Base-by-base conservation (phyloP, 2,888 invertebrate genomes). In the Drosophila koepferae region DNA sequence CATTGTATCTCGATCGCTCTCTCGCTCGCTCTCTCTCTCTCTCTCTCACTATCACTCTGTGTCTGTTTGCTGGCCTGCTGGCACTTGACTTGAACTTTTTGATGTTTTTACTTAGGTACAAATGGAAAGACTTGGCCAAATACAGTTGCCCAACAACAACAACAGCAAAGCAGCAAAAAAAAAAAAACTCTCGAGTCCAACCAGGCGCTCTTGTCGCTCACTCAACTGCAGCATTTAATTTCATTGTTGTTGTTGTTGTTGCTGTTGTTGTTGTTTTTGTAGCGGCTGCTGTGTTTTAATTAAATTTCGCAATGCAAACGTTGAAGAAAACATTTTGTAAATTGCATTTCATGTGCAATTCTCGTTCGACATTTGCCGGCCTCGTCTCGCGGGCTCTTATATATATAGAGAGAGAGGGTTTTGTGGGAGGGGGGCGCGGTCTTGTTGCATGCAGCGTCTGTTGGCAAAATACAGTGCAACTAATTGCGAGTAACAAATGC, bases 401-500 rank as follows among this genome's bases (percentile, higher is more conserved):
- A 28, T 28, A 28, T 28, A 28, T 28, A 6, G 16, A 23, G 46
- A 16, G 43, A 14, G 38, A 8, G 23, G 23, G 41, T 14, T 18
- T 16, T 5, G 28, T 48, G 64, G 54, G 18, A 43, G 44, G 9
- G 14, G 40, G 56, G 16, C 9, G 41, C 14, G 9, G 44, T 14
- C 8, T 9, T 34, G 55, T 31, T 41, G 67, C 55, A 59, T 48
- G 61, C 40, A 41, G 46, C 64, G 73, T 71, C 84, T 77, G 74
- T 73, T 80, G 77, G 66, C 82, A 72, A 77, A 88, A 75, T 76
- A 80, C 81, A 81, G 80, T 87, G 90, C 77, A 88, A 88, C 90
- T 87, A 87, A 87, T 87, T 87, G 86, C 90, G 83, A 90, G 86
- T 90, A 90, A 90, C 89, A 86, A 85, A 87, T 87, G 86, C 86